phyloP scores from a whole-genome alignment of 2,113 vertebrate species.

The Marmota flaviventris region DNA sequence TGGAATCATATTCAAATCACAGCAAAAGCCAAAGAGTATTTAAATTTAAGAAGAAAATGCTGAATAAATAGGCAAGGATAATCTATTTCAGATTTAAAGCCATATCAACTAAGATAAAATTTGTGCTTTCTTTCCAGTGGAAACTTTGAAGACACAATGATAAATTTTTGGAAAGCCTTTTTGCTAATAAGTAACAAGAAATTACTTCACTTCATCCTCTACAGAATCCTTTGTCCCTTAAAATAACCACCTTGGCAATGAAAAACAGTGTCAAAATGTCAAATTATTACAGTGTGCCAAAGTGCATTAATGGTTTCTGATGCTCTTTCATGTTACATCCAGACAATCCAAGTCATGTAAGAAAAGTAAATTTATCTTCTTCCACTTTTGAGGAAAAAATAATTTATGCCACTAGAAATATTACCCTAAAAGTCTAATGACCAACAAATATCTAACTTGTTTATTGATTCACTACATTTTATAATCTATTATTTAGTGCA shows the following conservation, averaged over 20 bases:
- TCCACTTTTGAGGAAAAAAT: conserved; percentile 48
- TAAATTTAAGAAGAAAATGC: background rate
- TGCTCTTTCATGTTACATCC: background rate
- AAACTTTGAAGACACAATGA: conserved; percentile 28
- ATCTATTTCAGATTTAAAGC: conserved; percentile 35
- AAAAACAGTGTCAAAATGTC: background rate
- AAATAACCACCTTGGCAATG: conserved; percentile 46
- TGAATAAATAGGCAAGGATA: background rate
- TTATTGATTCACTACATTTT: background rate
- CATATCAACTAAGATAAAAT: background rate
- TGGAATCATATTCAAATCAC: background rate
- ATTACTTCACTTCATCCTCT: conserved; percentile 44
- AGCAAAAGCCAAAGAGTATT: background rate
- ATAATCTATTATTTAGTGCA: background rate
- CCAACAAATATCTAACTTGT: background rate
- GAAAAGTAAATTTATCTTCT: background rate
- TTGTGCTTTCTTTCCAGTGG: background rate
- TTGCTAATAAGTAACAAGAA: background rate
- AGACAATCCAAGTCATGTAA: conserved; percentile 13
- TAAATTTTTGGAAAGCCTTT: conserved; percentile 20
- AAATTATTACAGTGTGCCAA: conserved; percentile 14
- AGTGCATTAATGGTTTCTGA: background rate
- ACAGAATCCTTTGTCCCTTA: background rate
- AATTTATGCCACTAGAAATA: background rate
- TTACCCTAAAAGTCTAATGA: background rate